A percentile compares a stretch with the other conserved stretches of the same genome.
These are phyloP conservation scores for Podarcis lilfordi DNA, from an alignment of 2,797 vertebrate genomes.

Conservation along the genomic window DNA sequence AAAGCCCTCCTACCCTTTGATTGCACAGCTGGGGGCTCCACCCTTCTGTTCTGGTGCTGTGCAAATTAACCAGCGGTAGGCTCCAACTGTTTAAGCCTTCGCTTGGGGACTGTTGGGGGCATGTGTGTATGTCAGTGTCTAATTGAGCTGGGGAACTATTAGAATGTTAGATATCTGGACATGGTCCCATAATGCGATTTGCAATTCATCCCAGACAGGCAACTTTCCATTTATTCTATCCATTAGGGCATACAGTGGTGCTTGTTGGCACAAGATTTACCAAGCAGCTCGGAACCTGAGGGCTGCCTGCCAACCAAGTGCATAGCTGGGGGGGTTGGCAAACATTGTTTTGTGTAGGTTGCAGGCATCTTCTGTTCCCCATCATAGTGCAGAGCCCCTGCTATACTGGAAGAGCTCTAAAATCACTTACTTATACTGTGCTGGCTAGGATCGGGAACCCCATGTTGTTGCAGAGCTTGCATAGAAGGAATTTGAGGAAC, in stretches of 20 bases:
- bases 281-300: conserved; percentile 54
- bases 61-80: not conserved
- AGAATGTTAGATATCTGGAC: conserved; percentile 57
- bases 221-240: conserved; percentile 50
- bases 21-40: not conserved
- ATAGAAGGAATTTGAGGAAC: not conserved
- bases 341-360: not conserved
- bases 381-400: not conserved
- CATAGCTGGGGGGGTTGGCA: not conserved
- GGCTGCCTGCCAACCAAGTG: conserved; percentile 24
- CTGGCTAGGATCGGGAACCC: not conserved
- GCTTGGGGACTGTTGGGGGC: conserved; percentile 29
- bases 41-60: conserved; percentile 4
- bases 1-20: conserved; percentile 1
- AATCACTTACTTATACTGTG: not conserved
- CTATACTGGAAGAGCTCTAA: not conserved
- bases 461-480: not conserved
- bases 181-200: conserved; percentile 53
- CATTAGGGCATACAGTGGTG: conserved; percentile 39
- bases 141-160: conserved; percentile 49
- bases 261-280: conserved; percentile 56
- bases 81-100: conserved; percentile 33
- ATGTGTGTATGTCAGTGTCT: conserved; percentile 23
- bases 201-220: conserved; percentile 66
- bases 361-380: not conserved